A percentile compares a stretch with the other conserved stretches of the same genome.
Conservation (phyloP, 2,113 vertebrate species). For the Hippocampus comes region DNA sequence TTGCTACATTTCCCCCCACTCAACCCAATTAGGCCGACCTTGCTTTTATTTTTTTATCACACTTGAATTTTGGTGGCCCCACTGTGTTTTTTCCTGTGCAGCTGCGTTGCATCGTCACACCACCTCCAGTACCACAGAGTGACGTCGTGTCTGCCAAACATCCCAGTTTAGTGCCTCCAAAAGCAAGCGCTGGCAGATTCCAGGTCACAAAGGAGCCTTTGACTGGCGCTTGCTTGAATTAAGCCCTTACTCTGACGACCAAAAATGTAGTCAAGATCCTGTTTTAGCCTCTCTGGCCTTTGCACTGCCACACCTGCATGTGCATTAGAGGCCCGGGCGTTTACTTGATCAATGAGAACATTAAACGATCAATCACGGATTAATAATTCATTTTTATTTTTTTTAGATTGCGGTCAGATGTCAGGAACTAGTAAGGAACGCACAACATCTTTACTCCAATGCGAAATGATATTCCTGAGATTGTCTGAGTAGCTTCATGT, state of each 20-base stretch:
- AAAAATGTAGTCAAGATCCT: not conserved
- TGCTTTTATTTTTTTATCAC: not conserved
- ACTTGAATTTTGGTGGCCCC: not conserved
- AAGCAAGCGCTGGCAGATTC: not conserved
- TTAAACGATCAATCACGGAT: not conserved
- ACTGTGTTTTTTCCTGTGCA: not conserved
- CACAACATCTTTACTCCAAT: not conserved
- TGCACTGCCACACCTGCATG: conserved; percentile 5
- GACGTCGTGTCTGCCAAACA: not conserved
- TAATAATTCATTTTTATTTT: not conserved
- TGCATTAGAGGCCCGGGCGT: not conserved
- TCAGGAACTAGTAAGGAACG: not conserved
- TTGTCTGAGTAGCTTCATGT: not conserved
- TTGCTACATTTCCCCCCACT: not conserved
- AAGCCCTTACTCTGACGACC: not conserved
- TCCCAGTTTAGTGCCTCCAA: not conserved
- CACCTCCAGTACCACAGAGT: not conserved
- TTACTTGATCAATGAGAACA: conserved; percentile 2
- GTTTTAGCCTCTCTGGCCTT: not conserved
- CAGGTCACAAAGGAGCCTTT: conserved; percentile 1
- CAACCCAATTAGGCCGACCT: not conserved
- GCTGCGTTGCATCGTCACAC: not conserved
- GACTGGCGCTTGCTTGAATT: not conserved
- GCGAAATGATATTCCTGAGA: not conserved
- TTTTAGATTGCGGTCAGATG: not conserved